Percentiles rank a stretch among this genome's conserved stretches.
These are phyloP conservation scores for Diacarnus erythraeanus DNA, from an alignment of 37 sponge, comb jelly and placozoan genomes.

Conservation along the genomic window DNA sequence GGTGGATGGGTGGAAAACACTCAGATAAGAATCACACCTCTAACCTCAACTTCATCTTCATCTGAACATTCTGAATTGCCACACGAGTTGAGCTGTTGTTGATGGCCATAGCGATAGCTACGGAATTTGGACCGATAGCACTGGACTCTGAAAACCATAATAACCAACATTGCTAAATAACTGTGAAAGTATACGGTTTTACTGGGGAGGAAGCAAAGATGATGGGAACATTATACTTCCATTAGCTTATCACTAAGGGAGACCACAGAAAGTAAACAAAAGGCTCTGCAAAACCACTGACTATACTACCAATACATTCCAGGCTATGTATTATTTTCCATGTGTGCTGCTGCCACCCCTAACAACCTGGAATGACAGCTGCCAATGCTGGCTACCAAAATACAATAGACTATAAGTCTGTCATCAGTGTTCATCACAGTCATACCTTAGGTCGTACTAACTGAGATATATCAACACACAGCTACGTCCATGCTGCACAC, in stretches of 20 bases:
- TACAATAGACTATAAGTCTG: too few relatives aligned
- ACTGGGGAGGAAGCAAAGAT: neutral
- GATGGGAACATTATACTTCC: neutral
- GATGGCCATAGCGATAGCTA: conserved; percentile 31
- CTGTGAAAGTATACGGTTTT: too few relatives aligned
- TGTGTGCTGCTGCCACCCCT: too few relatives aligned
- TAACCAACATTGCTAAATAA: too few relatives aligned
- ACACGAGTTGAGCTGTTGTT: conserved; percentile 52
- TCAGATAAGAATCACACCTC: conserved; percentile 6
- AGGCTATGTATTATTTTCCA: too few relatives aligned
- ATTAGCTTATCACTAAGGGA: conserved; percentile 14
- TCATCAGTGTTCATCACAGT: too few relatives aligned
- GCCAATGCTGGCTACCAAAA: too few relatives aligned
- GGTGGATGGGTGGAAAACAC: neutral
- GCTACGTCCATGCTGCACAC: too few relatives aligned
- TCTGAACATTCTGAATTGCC: conserved; percentile 72
- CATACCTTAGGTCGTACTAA: too few relatives aligned
- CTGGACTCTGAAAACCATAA: conserved; percentile 31
- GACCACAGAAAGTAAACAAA: conserved; percentile 17
- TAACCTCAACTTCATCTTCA: conserved; percentile 35
- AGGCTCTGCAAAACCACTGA: neutral
- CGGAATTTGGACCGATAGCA: conserved; percentile 18
- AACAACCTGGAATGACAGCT: too few relatives aligned
- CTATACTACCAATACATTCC: neutral
- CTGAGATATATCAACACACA: too few relatives aligned